Base-by-base conservation (phyloP, 2,888 invertebrate species). In the Tiphia femorata region DNA sequence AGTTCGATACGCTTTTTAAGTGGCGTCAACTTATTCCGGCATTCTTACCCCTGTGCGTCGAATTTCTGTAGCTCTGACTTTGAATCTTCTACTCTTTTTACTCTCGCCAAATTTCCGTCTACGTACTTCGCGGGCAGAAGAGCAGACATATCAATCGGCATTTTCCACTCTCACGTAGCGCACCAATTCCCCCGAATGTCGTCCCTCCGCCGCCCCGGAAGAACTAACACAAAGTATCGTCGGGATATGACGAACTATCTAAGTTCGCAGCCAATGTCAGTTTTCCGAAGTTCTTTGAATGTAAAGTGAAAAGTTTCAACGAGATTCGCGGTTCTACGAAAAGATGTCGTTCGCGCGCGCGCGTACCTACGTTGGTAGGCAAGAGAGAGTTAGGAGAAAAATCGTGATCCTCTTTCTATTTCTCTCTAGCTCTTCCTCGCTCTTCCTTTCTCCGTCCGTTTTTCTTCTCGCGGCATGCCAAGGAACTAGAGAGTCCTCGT, bases 271-370 rank as follows among this genome's bases (percentile, higher is more conserved):
- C 33, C 12, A 33, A 14, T n/a, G 33, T 33, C 33, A 33, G 33
- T 25, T 46, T 37, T 4, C n/a, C n/a, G 14, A 23, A 33, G 33
- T 33, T 33, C 33, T 33, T 33, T 33, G 12, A 33, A 33, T 33
- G 33, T 14, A 33, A 33, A 38, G 51, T 41, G 49, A 25, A 58
- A 71, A 73, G 53, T 73, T 73, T 67, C 65, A 69, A 71, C 68
- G 70, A 73, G 71, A 64, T 69, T 60, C 64, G 57, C 41, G 48
- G 54, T 42, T 49, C 40, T 40, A 49, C 42, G 47, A 33, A 60
- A 62, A 60, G 55, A 10, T n/a, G 30, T 3, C 30, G 49, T 35
- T 41, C 30, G 46, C 48, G 37, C 51, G 38, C 42, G 29, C 42
- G n/a, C n/a, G n/a, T n/a, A n/a, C n/a, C n/a, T n/a, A n/a, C n/a